Conservation (phyloP, 2,113 vertebrate genomes). For the Panurus biarmicus region DNA sequence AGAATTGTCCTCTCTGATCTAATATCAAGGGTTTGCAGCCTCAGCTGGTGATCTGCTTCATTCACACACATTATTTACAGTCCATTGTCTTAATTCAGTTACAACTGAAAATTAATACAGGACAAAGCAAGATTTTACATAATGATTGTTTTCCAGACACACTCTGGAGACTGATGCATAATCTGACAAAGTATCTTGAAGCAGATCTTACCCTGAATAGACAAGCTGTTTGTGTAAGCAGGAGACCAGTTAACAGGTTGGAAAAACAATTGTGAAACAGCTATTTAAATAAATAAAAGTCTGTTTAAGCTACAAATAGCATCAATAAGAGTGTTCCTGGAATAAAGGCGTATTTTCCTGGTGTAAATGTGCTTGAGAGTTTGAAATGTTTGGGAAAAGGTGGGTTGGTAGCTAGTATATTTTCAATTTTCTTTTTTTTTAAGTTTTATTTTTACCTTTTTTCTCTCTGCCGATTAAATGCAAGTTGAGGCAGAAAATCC, state of each 20-base stretch:
- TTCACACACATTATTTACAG: not conserved
- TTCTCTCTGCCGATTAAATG: not conserved
- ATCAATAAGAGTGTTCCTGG: not conserved
- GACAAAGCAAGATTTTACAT: not conserved
- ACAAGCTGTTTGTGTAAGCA: not conserved
- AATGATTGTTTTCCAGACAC: not conserved
- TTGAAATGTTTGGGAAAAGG: not conserved
- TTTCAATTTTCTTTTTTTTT: not conserved
- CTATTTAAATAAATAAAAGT: not conserved
- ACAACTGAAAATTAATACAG: not conserved
- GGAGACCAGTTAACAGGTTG: not conserved
- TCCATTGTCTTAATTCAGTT: not conserved
- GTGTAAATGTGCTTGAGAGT: not conserved
- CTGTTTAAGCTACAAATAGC: not conserved
- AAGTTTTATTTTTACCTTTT: not conserved
- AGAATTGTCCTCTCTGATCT: not conserved
- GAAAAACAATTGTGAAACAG: not conserved
- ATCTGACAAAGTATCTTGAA: not conserved
- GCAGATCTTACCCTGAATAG: not conserved
- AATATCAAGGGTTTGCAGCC: not conserved
- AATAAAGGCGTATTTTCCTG: not conserved
- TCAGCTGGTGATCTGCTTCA: not conserved
- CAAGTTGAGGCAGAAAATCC: not conserved
- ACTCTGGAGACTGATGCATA: not conserved
- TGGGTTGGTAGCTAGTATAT: not conserved